Evolutionary conservation across 2,113 vertebrate genomes (phyloP), one percentile per base, ranked within the genome.

Genomic region (Xyliphius kryptos): DNA sequence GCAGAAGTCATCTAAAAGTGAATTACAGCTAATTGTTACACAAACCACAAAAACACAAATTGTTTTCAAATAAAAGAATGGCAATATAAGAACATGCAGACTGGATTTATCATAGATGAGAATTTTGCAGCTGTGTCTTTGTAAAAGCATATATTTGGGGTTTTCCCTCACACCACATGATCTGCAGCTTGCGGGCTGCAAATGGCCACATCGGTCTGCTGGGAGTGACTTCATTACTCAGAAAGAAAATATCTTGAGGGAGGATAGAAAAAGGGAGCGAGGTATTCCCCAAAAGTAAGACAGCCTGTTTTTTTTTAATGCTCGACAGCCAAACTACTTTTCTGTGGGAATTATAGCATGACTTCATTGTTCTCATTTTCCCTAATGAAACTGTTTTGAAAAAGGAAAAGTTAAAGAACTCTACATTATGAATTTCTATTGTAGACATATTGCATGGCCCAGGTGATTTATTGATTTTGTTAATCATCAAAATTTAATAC

Each of bases 161-260:
- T 12, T 67, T 57, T 50, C 32, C 37, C 75, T 63, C 61, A 67
- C 67, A 70, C 64, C 66, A 61, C 50, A 37, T 74, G 70, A 40
- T 56, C 12, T 71, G 72, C 68, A 62, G 76, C 64, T 71, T 75
- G 66, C 38, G 49, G 75, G 75, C 72, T 59, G 26, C 73, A 68
- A 73, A 46, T 9, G 22, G 76, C 79, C 80, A 82, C 77, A 67
- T 78, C 63, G 70, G 67, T 75, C 70, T 46, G 52, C 19, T 47
- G 71, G 77, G 68, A 66, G 44, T 66, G 71, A 76, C 49, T 69
- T 77, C 54, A 79, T 68, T 80, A 71, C 69, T 81, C 52, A 68
- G 59, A 15, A 74, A 62, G 71, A 71, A 62, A 75, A 46, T 71
- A 72, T 82, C 61, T 63, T 72, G 66, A 76, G 67, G 58, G 14